phyloP scores from a whole-genome alignment of 2,797 vertebrate genomes.

The Syncerus caffer region DNA sequence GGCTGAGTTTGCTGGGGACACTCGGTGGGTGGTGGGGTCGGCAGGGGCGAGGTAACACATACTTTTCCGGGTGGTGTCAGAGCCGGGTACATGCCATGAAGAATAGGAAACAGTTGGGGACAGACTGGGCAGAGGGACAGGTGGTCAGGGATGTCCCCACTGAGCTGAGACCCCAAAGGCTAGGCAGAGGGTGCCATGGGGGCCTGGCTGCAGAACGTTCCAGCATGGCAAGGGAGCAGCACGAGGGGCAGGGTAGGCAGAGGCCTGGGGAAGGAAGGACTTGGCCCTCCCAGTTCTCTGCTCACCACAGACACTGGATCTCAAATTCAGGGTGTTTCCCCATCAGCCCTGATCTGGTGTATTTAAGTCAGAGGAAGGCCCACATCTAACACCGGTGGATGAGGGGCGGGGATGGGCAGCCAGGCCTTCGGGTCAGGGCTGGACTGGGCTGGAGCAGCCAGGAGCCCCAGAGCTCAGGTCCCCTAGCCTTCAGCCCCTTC shows the following conservation, averaged over 20 bases:
- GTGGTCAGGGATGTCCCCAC: neutral
- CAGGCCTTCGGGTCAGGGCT: neutral
- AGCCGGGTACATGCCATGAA: rapidly evolving
- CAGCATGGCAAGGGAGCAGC: rapidly evolving
- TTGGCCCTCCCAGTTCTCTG: rapidly evolving
- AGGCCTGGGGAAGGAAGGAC: neutral
- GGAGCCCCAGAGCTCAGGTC: neutral
- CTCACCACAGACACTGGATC: neutral
- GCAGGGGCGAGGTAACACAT: rapidly evolving
- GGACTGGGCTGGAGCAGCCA: rapidly evolving
- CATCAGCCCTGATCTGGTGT: neutral
- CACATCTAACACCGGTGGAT: neutral
- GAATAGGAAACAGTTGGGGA: neutral
- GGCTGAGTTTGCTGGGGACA: rapidly evolving
- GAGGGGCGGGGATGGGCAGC: neutral
- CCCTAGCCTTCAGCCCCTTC: neutral
- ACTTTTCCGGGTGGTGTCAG: rapidly evolving
- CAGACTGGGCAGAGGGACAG: too few species aligned
- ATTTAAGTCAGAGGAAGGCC: neutral
- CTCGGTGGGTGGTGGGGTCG: rapidly evolving
- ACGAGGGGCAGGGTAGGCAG: rapidly evolving
- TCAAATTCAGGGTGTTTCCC: too few species aligned
- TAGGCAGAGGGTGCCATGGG: neutral
- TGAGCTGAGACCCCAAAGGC: neutral
- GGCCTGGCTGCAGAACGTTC: rapidly evolving